Evolutionary conservation across 2,888 invertebrate species (phyloP).

Genomic region (Tetragonisca angustula): DNA sequence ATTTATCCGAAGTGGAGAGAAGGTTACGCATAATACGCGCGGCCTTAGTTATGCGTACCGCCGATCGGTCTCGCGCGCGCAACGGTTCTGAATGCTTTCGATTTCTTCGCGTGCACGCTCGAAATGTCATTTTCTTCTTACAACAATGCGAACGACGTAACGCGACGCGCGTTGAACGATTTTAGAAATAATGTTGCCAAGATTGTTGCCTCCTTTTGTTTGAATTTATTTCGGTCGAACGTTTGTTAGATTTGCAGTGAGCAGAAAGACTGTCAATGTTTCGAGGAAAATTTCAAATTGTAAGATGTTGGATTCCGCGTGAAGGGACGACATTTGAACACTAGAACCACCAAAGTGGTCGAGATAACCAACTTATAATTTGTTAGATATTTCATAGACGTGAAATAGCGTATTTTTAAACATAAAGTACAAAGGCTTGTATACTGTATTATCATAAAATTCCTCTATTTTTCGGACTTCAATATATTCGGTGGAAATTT

Average conservation of each 20-base stretch:
- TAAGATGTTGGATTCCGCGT: background rate
- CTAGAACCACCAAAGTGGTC: no score
- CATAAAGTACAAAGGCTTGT: no score
- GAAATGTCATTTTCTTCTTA: background rate
- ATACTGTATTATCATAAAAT: no score
- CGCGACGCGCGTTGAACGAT: background rate
- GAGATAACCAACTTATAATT: no score
- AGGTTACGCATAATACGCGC: slow-evolving; percentile 63
- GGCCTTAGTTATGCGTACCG: slow-evolving; percentile 42
- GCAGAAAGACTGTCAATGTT: background rate
- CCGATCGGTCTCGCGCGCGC: slow-evolving; percentile 24
- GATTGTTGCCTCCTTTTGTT: background rate
- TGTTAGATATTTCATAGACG: no score
- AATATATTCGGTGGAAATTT: no score
- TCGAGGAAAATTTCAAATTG: background rate
- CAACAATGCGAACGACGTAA: background rate
- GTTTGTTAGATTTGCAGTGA: background rate
- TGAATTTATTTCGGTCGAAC: background rate
- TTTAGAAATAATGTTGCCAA: background rate
- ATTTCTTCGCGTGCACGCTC: background rate
- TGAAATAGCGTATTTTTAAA: no score
- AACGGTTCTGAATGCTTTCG: slow-evolving; percentile 17
- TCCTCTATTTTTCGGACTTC: no score
- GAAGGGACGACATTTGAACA: no score
- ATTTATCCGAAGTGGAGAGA: slow-evolving; percentile 64